Evolutionary conservation across 2,888 invertebrate genomes (phyloP).

Genomic region (Dasysyrphus tricinctus): DNA sequence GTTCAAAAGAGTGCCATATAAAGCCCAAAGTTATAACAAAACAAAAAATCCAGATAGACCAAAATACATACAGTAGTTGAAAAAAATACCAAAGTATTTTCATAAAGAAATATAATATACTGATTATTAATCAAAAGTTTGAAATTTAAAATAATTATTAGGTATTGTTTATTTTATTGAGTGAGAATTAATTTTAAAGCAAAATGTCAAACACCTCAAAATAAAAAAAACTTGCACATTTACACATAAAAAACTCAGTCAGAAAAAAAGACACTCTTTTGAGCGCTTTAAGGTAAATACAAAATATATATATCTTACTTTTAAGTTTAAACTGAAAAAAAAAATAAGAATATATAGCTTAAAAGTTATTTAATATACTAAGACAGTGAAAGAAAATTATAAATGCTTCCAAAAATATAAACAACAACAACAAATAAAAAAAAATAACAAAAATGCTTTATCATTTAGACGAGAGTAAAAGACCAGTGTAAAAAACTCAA

Average conservation of each 20-base stretch:
- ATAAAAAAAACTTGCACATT: conserved; percentile 19
- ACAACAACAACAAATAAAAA: not conserved
- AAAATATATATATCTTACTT: conserved; percentile 7
- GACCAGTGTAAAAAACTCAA: not conserved
- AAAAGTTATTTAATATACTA: conserved; percentile 18
- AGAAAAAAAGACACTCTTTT: conserved; percentile 44
- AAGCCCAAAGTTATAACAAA: conserved; percentile 19
- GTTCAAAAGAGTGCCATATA: conserved; percentile 80
- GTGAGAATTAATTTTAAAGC: conserved; percentile 53
- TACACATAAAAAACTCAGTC: not conserved
- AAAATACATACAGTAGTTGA: conserved; percentile 16
- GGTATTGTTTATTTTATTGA: conserved; percentile 50
- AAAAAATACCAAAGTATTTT: conserved; percentile 22
- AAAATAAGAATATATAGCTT: not conserved
- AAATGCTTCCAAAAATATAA: conserved; percentile 48
- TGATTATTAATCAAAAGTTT: conserved; percentile 3
- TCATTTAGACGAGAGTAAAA: conserved; percentile 20
- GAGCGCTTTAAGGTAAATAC: conserved; percentile 34
- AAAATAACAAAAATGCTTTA: not conserved
- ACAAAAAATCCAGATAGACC: not conserved
- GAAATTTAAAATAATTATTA: not conserved
- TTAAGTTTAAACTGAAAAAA: conserved; percentile 22
- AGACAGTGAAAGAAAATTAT: conserved; percentile 3
- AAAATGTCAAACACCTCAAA: conserved; percentile 35
- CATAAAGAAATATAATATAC: not conserved